Evolutionary conservation across 2,113 vertebrate genomes (phyloP), one percentile per base, ranked within the genome.

Genomic region (Oreotrochilus melanogaster): DNA sequence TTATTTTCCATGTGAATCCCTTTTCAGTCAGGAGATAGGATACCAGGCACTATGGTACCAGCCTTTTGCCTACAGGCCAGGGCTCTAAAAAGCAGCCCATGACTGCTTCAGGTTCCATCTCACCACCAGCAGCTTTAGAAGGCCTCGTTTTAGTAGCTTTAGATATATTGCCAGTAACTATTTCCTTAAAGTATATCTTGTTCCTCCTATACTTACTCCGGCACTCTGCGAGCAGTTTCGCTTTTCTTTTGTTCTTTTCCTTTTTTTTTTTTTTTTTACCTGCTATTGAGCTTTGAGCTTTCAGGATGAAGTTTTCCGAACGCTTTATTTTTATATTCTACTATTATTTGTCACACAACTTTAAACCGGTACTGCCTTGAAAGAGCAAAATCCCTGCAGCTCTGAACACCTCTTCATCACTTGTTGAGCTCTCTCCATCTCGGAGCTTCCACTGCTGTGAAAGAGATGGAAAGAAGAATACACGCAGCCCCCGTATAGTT

Each of bases 111-210:
- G 35, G 71, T 65, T 71, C 58, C 43, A 33, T 7, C 45, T 83
- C 64, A 62, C 35, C 35, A 78, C 0, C 4, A 45, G 37, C 5
- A 78, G 37, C 18, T 65, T 78, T 58, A 82, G 86, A 89, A 83
- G 74, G 82, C 89, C 87, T 58, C 28, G 37, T 66, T 85, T 86
- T 86, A 53, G 65, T 22, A 69, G 73, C 58, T 73, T 43, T 58
- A 70, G 62, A 62, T 76, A 43, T 4, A 37, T 39, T 16, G 25
- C 56, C 89, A 89, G 80, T 79, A 92, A 76, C 33, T 33, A 51
- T 76, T 92, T 94, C 89, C 92, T 78, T 69, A 12, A 89, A 64
- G 76, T 19, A 27, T 11, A 30, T n/a, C 61, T 37, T 45, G 83
- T 93, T 91, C 65, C 72, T 94, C 69, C 69, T 80, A 13, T 60